Percentiles rank a stretch among this genome's conserved stretches.
Conservation (phyloP, 2,113 vertebrate species). For the Dinomys branickii region DNA sequence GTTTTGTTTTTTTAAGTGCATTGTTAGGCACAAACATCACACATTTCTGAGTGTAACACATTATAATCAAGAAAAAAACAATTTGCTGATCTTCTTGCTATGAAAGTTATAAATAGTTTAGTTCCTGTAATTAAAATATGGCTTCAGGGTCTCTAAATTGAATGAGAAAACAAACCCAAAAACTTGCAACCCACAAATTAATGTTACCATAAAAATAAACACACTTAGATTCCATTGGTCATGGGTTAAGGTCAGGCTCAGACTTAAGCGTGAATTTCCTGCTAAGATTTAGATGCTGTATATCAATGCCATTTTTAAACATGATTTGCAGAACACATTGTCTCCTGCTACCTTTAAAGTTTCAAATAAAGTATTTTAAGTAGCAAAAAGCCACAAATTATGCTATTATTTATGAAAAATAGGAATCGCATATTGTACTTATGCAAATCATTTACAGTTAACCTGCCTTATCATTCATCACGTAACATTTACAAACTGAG, state of each 20-base stretch:
- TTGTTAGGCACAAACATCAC: constrained; percentile 70
- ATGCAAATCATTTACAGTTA: background rate
- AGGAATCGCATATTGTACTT: background rate
- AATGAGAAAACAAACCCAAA: constrained; percentile 61
- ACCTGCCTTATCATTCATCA: background rate
- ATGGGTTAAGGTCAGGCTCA: constrained; percentile 49
- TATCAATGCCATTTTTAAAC: constrained; percentile 53
- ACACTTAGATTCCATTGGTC: constrained; percentile 50
- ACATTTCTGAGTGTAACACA: constrained; percentile 57
- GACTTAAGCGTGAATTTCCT: constrained; percentile 66
- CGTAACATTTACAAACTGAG: background rate
- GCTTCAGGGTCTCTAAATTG: constrained; percentile 33
- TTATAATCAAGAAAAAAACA: constrained; percentile 33
- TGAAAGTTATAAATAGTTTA: constrained; percentile 70
- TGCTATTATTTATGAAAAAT: constrained; percentile 53
- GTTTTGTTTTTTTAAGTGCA: constrained; percentile 35
- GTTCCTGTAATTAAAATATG: constrained; percentile 62
- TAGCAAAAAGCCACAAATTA: constrained; percentile 12
- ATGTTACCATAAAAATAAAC: constrained; percentile 69
- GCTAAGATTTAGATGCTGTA: background rate
- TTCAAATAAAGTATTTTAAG: constrained; percentile 22
- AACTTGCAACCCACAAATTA: constrained; percentile 74
- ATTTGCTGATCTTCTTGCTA: constrained; percentile 71
- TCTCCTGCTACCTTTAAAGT: constrained; percentile 31
- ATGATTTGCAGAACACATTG: background rate